A percentile compares a stretch with the other conserved stretches of the same genome.
These are phyloP conservation scores for Galeopterus variegatus DNA, from an alignment of 2,113 vertebrate genomes.

Conservation along the genomic window DNA sequence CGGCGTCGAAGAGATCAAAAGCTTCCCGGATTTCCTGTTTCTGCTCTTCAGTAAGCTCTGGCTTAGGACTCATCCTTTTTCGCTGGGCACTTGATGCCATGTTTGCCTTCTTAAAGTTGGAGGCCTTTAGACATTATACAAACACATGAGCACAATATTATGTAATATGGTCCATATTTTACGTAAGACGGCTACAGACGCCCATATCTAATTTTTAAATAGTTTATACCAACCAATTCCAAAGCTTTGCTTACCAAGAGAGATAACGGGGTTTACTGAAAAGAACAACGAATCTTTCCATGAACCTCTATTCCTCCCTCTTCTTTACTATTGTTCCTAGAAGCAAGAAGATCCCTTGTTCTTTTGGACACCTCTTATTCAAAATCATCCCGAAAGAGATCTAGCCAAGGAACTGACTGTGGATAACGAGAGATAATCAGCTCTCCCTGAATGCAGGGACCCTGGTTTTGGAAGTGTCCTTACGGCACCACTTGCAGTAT, in stretches of 20 bases:
- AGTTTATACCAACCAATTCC: neutral
- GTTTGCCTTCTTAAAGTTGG: conserved; percentile 89
- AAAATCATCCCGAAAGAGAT: neutral
- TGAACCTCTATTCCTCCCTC: neutral
- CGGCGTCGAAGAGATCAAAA: conserved; percentile 96
- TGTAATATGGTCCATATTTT: neutral
- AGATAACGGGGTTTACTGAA: neutral
- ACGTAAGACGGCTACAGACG: conserved; percentile 20
- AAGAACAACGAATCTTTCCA: conserved; percentile 28
- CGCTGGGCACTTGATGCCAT: conserved; percentile 90
- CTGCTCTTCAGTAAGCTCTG: conserved; percentile 94
- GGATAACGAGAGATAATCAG: neutral
- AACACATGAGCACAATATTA: conserved; percentile 55
- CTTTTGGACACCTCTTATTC: neutral
- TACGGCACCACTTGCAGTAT: neutral
- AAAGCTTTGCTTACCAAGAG: conserved; percentile 46
- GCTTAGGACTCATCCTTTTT: conserved; percentile 91
- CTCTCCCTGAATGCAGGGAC: neutral
- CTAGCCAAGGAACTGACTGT: neutral
- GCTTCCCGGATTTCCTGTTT: conserved; percentile 95
- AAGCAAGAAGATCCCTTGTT: neutral
- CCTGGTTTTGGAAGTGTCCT: neutral
- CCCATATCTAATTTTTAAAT: neutral
- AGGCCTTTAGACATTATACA: conserved; percentile 75
- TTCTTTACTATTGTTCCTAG: conserved; percentile 21